Evolutionary conservation across 30 jellyfish, hydroid and myxozoan genomes (phyloP), one percentile per base, ranked within the genome.

Genomic region (Catostylus mosaicus): DNA sequence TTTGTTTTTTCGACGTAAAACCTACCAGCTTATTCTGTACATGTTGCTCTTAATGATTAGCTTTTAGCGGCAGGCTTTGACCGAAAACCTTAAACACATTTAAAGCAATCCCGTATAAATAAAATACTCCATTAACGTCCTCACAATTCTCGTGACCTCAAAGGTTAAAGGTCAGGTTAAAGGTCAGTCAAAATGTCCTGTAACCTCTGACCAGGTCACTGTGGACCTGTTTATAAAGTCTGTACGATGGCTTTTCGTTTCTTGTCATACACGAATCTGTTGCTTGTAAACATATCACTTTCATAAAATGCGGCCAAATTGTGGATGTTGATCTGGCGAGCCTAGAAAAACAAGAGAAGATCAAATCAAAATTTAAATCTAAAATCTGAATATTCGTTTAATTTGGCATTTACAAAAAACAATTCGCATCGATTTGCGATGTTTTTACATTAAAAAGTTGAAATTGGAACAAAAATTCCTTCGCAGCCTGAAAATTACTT

Each of bases 261-360:
- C 82, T 92, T 92, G 85, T 92, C 98, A 64, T 92, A 76, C 2
- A 76, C 71, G 83, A 92, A 92, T 47, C 98, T 73, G 80, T 92
- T 92, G 46, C 46, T 45, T 20, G 59, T 67, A 67, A 92, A 92
- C 86, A 84, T 80, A 1, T 86, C 97, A 57, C 96, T 84, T 67
- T 92, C 96, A 88, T 72, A 92, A 79, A 92, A 92, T 50, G 98
- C 29, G 1, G 94, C 71, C 27, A 85, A 84, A 59, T 52, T 82
- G 77, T 92, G 96, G 78, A 86, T 86, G 88, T 92, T 92, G 88
- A 92, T 92, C 80, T 92, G 98, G 4, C 96, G 96, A 30, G 98
- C 98, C 98, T 92, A 34, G 69, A 83, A 82, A 24, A 51, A 52
- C 23, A 54, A 37, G 38, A 7, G 24, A 59, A 50, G 63, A 69